Evolutionary conservation across 1,140 invertebrate genomes (phyloP).

Genomic region (Philopotamus ludificatus): DNA sequence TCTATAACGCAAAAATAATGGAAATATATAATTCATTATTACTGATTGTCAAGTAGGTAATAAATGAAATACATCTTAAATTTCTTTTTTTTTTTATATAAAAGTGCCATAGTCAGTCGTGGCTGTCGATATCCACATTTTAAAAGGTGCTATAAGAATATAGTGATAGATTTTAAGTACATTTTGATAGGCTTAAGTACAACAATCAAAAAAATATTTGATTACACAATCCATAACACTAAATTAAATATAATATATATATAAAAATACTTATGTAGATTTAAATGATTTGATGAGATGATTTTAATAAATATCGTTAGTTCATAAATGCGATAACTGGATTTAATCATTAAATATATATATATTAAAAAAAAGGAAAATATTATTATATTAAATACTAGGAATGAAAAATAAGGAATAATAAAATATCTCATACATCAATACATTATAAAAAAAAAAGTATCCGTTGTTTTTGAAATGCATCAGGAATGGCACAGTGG

Average conservation of each 20-base stretch:
- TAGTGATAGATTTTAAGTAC: neutral
- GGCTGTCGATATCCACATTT: neutral
- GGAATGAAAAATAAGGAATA: neutral
- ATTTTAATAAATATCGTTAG: neutral
- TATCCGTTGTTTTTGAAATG: neutral
- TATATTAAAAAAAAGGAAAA: neutral
- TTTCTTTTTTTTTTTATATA: neutral
- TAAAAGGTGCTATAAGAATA: neutral
- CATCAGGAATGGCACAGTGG: neutral
- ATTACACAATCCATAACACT: neutral
- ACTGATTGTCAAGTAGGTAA: neutral
- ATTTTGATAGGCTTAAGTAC: neutral
- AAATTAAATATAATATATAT: neutral
- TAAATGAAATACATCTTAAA: neutral
- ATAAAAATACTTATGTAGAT: too few relatives aligned
- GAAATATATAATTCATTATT: neutral
- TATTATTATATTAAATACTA: neutral
- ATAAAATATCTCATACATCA: neutral
- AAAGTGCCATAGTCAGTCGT: neutral
- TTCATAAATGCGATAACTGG: neutral
- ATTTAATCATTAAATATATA: neutral
- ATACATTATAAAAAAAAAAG: neutral
- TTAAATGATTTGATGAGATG: too few relatives aligned
- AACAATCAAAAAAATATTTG: neutral
- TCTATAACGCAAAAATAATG: neutral